Base-by-base conservation (phyloP, 2,888 invertebrate genomes). In the Morpho helenor region DNA sequence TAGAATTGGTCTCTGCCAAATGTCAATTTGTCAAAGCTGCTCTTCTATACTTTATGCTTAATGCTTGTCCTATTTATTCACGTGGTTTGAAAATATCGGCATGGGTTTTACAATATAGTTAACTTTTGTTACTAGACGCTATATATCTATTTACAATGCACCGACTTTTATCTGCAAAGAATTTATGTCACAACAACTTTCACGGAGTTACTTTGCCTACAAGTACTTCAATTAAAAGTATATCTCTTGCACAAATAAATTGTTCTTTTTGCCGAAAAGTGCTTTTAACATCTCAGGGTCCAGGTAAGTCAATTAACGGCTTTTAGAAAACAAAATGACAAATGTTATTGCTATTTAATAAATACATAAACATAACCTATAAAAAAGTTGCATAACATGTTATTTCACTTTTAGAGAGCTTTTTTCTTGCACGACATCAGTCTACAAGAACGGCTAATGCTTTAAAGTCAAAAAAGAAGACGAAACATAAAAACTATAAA, bases 191-290 rank as follows among this genome's bases (percentile, higher is more conserved):
- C 52, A 80, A 74, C 69, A 79, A 83, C 69, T 77, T 86, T 64
- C 80, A 84, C 63, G 76, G 79, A 61, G 68, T 81, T 60, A 68
- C 82, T 16, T 64, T 78, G 57, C 72, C 80, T 54, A 66, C 76
- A 45, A 80, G 72, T 59, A 80, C 70, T 72, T 68, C 74, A 31
- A 44, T 75, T 8, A 77, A 70, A 68, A 74, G 62, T 63, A 66
- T 71, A 56, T 62, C 71, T 50, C 67, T 71, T 65, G 66, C 75
- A 40, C 81, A 86, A 71, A 78, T 84, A 75, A 86, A 87, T 84
- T 90, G 90, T 75, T 82, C 80, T 23, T 86, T 84, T 77, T 90
- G 90, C 67, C 82, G 79, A 57, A 87, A 80, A 76, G 74, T 83
- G 63, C 74, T 88, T 69, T 66, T 84, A 65, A 75, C 77, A 51